Evolutionary conservation across 92 coral and sea anemone species (phyloP).

Genomic region (Porites rus): DNA sequence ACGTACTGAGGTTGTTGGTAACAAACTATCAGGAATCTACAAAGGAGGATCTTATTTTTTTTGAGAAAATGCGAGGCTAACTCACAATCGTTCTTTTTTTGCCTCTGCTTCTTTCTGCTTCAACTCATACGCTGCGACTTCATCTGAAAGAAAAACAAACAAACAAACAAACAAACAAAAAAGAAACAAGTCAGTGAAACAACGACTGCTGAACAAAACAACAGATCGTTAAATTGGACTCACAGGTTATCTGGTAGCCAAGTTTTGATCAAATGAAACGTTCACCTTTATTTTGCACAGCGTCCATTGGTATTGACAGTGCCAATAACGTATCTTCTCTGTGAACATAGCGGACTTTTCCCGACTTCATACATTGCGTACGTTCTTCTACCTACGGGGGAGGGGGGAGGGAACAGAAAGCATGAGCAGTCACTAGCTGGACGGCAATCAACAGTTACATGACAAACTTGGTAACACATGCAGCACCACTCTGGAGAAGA

Average conservation of each 20-base stretch:
- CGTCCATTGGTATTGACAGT: constrained; percentile 89
- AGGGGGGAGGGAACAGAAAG: neutral
- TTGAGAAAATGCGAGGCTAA: neutral
- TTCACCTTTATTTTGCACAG: constrained; percentile 92
- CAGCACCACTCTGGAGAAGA: neutral
- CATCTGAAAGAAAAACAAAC: constrained; percentile 55
- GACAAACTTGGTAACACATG: neutral
- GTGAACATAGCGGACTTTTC: constrained; percentile 87
- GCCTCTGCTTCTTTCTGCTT: constrained; percentile 88
- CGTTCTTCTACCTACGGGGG: constrained; percentile 86
- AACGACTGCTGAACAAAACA: neutral
- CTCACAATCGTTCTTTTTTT: constrained; percentile 88
- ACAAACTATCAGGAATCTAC: too few species aligned
- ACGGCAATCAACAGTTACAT: neutral
- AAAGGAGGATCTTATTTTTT: too few species aligned
- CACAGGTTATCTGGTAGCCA: neutral
- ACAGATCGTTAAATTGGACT: neutral
- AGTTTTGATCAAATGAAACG: too few species aligned
- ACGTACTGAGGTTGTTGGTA: too few species aligned
- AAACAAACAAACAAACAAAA: neutral
- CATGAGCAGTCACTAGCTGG: neutral
- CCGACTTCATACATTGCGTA: constrained; percentile 87
- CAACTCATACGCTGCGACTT: constrained; percentile 83
- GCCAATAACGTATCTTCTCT: constrained; percentile 89
- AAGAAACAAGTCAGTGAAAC: neutral